Base-by-base conservation (phyloP, 2,797 vertebrate genomes). In the Sphenodon punctatus region DNA sequence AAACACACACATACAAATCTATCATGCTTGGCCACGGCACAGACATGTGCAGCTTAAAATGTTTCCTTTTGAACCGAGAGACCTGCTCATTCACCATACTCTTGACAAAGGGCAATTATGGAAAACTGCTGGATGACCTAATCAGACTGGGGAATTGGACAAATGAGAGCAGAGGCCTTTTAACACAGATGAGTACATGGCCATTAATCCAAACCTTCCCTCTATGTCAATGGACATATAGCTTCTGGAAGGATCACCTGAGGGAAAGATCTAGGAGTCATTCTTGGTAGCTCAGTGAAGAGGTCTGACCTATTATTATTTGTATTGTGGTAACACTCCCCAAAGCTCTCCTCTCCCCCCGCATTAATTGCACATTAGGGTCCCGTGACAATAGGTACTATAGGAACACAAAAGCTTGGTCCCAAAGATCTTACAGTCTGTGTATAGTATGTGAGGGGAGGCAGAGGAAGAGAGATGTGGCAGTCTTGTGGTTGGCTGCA, bases 41-140 rank as follows among this genome's bases (percentile, higher is more conserved):
- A 75, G 67, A 80, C 68, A 56, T 34, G 25, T 25, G 5, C 30
- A 69, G 36, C 19, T 48, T 10, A 45, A 17, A 59, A 11, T 78
- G 72, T 79, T 91, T 85, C 61, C 5, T 1, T 27, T 75, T 67
- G 70, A 83, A 76, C 68, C 88, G 81, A 64, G 87, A 77, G 72
- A 38, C 14, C 41, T 73, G 32, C 16, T 66, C 82, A 89, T 88
- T 86, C 70, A 80, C 67, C 75, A 73, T 74, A 41, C 68, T 84
- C 75, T 72, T 74, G 68, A 78, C 20, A 43, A 38, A 68, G 65
- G 41, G 51, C 39, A 58, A 45, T 65, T 22, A 49, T 59, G 25
- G 64, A 36, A 65, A 75, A 80, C 20, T 25, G 51, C 45, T 82
- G 63, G 65, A 72, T 78, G 88, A 85, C 60, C 86, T 74, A 78